Evolutionary conservation across 2,113 vertebrate genomes (phyloP), one percentile per base, ranked within the genome.

Genomic region (Cygnus atratus): DNA sequence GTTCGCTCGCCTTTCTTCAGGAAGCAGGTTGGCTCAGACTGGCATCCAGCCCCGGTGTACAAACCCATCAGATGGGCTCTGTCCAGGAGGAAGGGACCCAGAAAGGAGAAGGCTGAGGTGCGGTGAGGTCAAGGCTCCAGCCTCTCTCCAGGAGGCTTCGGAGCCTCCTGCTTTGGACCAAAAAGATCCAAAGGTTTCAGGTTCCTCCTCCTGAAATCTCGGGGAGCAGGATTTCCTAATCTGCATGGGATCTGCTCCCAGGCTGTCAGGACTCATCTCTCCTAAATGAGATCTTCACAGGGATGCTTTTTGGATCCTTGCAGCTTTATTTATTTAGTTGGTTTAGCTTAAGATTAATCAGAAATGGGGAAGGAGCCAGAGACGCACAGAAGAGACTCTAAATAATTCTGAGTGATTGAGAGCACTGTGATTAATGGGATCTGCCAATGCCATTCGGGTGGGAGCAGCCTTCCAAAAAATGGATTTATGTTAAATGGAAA

Each of bases 401-500:
- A 96, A 95, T 95, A 96, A 96, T 96, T 96, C 92, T 90, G 91
- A 95, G 89, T 96, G 96, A 97, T 96, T 94, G 96, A 96, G 92
- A 96, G 88, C 91, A 35, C 63, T 26, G 1, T 96, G 96, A 96
- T 97, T 96, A 96, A 97, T 97, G 95, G 92, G 84, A 94, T 91
- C 93, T 96, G 91, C 93, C 11, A 66, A 84, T 95, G 92, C 88
- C 91, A 91, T 94, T 81, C 0, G n/a, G 87, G 90, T 84, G 91
- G 81, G 94, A 96, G 91, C 95, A 93, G 95, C 95, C 88, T 94
- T 97, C 93, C 15, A 1, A 93, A 95, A 95, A 96, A 97, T 89
- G 75, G 95, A 96, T 97, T 96, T 97, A 96, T 94, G 96, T 96
- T 89, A 96, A 97, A 96, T 77, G 77, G 92, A 54, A 89, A 94